Evolutionary conservation across 1,140 invertebrate genomes (phyloP).

Genomic region (Nasonia giraulti): DNA sequence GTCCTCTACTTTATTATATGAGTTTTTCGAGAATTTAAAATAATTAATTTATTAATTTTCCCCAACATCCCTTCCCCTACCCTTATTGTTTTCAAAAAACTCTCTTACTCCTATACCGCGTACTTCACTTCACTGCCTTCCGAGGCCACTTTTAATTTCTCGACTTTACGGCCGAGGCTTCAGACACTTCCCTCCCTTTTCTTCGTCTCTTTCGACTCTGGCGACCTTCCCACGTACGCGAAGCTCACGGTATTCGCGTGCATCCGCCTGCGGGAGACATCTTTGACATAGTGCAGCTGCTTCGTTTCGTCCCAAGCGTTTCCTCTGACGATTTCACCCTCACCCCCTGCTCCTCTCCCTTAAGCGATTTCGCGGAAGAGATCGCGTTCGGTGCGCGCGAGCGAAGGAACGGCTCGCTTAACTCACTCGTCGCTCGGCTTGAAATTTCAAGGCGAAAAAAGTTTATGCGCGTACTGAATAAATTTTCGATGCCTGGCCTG

Average conservation of each 20-base stretch:
- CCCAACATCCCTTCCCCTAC: too few relatives aligned
- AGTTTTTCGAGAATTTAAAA: too few relatives aligned
- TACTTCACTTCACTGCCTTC: background rate
- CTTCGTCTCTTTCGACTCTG: background rate
- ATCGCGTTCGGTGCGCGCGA: too few relatives aligned
- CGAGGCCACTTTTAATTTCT: constrained; percentile 33
- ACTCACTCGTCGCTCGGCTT: constrained; percentile 15
- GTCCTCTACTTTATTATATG: too few relatives aligned
- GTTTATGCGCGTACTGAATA: constrained; percentile 42
- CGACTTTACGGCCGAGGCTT: constrained; percentile 26
- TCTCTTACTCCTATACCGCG: too few relatives aligned
- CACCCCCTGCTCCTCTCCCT: constrained; percentile 38
- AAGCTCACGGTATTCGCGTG: constrained; percentile 29
- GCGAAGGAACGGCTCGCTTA: background rate
- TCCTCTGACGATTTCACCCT: constrained; percentile 22
- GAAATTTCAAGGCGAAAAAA: constrained; percentile 35
- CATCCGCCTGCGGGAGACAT: constrained; percentile 36
- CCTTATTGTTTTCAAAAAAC: too few relatives aligned
- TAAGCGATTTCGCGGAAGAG: constrained; percentile 8
- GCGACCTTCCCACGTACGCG: background rate
- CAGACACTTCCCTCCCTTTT: constrained; percentile 7
- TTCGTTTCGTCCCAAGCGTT: constrained; percentile 33
- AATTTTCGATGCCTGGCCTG: constrained; percentile 30
- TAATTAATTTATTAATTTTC: too few relatives aligned
- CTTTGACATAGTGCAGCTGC: constrained; percentile 43